Base-by-base conservation (phyloP, 92 coral and sea anemone species). In the Siderastrea radians region DNA sequence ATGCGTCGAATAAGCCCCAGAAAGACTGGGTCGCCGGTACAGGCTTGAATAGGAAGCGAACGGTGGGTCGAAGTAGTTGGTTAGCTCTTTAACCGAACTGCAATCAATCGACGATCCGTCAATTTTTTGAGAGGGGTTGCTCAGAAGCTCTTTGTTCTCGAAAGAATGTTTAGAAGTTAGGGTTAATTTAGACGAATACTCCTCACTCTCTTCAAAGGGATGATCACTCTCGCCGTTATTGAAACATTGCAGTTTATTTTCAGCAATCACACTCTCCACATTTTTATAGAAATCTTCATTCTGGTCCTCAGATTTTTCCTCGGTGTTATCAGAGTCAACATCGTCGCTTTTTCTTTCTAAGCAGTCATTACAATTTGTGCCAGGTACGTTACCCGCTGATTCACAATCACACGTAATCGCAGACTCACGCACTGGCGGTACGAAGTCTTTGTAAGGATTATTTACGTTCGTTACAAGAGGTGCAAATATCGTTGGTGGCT, bases 391-490 rank as follows among this genome's bases (percentile, higher is more conserved):
- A 13, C 61, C 63, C 80, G 47, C 80, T 59, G 72, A 75, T 12
- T 69, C 88, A 47, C 96, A 93, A 64, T 88, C 86, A 62, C 94
- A 95, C 6, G 87, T 93, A 62, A 95, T 93, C 26, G 95, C 62
- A 15, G 98, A 93, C 65, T 95, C 98, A 11, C 98, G 94, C 60
- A 93, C 63, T 17, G 96, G 96, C 53, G 98, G 98, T 7, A 93
- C 96, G 68, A 95, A 95, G 58, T 95, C 98, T 66, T 93, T 92
- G 57, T 95, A 95, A 15, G 98, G 98, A 75, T 88, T 95, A 51
- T 89, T 91, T 2, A 89, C 96, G 68, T 95, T 87, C 5, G 92
- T 82, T 47, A 95, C 93, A 44, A 95, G 88, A 44, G 90, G 89
- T 59, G 98, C 98, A 79, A 93, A 95, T 74, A 95, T 84, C 3